Conservation (phyloP, 2,797 vertebrate genomes). For the Cyclopterus lumpus region DNA sequence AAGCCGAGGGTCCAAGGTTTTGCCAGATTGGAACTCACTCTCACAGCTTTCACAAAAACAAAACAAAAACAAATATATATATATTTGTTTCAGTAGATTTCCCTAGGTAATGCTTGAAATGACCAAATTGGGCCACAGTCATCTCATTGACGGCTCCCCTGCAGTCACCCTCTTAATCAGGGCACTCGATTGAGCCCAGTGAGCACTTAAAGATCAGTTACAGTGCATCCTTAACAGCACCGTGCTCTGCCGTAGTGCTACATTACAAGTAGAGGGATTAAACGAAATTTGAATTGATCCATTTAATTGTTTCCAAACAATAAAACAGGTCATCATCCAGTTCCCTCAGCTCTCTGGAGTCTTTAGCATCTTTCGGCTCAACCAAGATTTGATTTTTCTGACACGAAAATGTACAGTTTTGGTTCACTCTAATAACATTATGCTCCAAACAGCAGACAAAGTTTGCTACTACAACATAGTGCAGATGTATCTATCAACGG, state of each 20-base stretch:
- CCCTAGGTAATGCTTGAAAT: conserved; percentile 25
- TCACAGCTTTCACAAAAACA: neutral
- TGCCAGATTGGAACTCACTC: neutral
- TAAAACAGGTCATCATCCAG: neutral
- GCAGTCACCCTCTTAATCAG: conserved; percentile 47
- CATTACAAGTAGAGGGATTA: neutral
- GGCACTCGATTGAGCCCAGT: conserved; percentile 18
- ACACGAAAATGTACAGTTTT: neutral
- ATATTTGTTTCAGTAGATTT: conserved; percentile 29
- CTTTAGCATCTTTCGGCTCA: neutral
- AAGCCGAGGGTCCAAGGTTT: neutral
- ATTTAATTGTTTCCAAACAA: neutral
- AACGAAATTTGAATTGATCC: neutral
- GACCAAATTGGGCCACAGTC: conserved; percentile 32
- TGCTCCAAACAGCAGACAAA: neutral
- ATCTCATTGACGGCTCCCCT: conserved; percentile 41
- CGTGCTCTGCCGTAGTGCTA: neutral
- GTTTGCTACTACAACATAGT: neutral
- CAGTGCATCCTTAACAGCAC: conserved; percentile 23
- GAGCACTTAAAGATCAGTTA: conserved; percentile 42
- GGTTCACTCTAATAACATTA: neutral
- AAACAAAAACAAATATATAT: neutral
- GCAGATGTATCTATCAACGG: neutral
- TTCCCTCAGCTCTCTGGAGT: neutral
- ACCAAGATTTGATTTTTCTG: neutral